phyloP scores from a whole-genome alignment of 2,113 vertebrate species.

The Corvus moneduloides region DNA sequence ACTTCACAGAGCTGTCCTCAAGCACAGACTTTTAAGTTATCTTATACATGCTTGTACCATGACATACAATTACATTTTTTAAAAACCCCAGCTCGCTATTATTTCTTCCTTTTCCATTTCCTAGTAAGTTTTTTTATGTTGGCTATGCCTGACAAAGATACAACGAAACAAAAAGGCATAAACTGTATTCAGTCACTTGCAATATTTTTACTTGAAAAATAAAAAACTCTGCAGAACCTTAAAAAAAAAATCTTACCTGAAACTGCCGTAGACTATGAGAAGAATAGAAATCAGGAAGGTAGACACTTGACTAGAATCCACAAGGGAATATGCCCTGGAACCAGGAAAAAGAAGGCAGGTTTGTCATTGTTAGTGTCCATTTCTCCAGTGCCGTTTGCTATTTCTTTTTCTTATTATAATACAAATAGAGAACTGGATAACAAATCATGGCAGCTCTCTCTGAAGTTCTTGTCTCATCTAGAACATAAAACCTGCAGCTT shows the following conservation, averaged over 20 bases:
- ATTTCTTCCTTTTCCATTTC: background rate
- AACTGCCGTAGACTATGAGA: constrained; percentile 84
- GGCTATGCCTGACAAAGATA: background rate
- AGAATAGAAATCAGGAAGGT: constrained; percentile 95
- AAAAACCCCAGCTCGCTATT: background rate
- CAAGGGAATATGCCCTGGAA: constrained; percentile 96
- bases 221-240: background rate
- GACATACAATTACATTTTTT: background rate
- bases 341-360: background rate
- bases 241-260: constrained; percentile 75
- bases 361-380: background rate
- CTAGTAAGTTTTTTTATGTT: background rate
- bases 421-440: background rate
- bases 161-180: background rate
- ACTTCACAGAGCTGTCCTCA: background rate
- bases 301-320: constrained; percentile 99
- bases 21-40: background rate
- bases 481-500: background rate
- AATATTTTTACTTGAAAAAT: background rate
- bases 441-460: background rate
- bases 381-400: background rate
- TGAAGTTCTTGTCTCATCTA: background rate
- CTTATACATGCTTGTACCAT: background rate
- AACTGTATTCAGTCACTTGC: background rate
- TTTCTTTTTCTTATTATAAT: background rate